Conservation (phyloP, 2,888 invertebrate genomes). For the Zhengitettix transpicula region DNA sequence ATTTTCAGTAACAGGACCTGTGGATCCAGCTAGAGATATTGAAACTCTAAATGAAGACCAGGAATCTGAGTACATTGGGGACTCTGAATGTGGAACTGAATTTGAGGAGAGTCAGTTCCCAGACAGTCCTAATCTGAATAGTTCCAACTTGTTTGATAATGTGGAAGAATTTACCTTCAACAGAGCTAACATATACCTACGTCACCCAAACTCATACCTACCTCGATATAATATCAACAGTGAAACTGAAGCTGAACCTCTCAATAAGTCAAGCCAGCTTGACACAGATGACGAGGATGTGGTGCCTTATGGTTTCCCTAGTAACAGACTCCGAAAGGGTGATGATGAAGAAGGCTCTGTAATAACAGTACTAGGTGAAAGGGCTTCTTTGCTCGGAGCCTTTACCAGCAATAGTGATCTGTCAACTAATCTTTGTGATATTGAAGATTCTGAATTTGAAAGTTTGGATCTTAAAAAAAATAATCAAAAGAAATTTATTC, state of each 20-base stretch:
- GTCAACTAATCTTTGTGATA: constrained; percentile 79
- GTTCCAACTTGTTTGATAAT: constrained; percentile 12
- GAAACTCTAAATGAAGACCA: constrained; percentile 50
- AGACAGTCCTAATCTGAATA: constrained; percentile 33
- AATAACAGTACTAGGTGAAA: constrained; percentile 35
- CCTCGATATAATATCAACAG: constrained; percentile 38
- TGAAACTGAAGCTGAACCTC: constrained; percentile 20
- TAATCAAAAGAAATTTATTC: constrained; percentile 24
- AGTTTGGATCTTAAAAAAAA: constrained; percentile 25
- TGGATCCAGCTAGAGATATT: constrained; percentile 45
- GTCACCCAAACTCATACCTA: constrained; percentile 72
- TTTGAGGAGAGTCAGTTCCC: constrained; percentile 34
- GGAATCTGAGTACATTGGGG: constrained; percentile 50
- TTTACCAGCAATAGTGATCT: constrained; percentile 66
- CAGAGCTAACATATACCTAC: constrained; percentile 48
- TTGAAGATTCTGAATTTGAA: constrained; percentile 68
- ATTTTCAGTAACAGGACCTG: constrained; percentile 30
- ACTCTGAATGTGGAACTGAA: constrained; percentile 44
- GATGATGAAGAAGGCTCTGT: constrained; percentile 18
- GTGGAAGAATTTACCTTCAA: constrained; percentile 31
- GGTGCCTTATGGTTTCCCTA: constrained; percentile 34
- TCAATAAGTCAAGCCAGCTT: constrained; percentile 14
- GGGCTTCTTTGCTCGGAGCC: constrained; percentile 56
- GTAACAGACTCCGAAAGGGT: constrained; percentile 25
- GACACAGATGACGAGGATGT: constrained; percentile 20